phyloP scores from a whole-genome alignment of 2,888 invertebrate species.

The Stenodera caucasica region DNA sequence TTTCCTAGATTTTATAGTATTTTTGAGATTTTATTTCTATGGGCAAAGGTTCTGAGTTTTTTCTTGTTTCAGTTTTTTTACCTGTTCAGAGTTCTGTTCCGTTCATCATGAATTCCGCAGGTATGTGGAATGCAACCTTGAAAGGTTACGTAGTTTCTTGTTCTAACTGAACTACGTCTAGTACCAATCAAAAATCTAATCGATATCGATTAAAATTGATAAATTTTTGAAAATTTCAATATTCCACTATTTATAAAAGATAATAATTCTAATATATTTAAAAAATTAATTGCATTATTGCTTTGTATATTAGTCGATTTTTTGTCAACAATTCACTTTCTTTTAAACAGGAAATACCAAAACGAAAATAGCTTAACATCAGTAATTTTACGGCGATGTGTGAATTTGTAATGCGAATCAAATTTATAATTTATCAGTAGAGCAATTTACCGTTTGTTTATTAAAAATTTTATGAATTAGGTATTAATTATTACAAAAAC shows the following conservation, averaged over 20 bases:
- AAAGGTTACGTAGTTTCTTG: constrained; percentile 42
- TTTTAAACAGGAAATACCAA: constrained; percentile 4
- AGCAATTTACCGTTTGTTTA: not conserved
- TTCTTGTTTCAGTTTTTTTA: constrained; percentile 29
- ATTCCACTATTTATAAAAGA: too few relatives aligned
- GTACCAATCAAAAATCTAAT: not conserved
- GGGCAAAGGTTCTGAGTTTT: constrained; percentile 19
- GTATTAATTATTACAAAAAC: too few relatives aligned
- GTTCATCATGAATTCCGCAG: constrained; percentile 41
- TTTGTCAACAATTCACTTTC: not conserved
- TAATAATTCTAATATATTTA: too few relatives aligned
- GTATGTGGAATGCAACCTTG: constrained; percentile 42
- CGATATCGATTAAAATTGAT: not conserved
- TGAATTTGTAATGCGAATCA: not conserved
- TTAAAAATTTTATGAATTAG: too few relatives aligned
- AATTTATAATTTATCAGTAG: not conserved
- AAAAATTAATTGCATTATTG: not conserved
- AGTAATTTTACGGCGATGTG: not conserved
- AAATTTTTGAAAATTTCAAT: too few relatives aligned
- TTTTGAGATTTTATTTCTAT: not conserved
- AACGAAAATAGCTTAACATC: constrained; percentile 1
- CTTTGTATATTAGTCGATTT: not conserved
- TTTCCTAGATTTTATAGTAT: too few relatives aligned
- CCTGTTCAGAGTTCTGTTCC: constrained; percentile 38
- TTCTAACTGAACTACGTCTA: constrained; percentile 39